Conservation (phyloP, 1,140 invertebrate species). For the Tetramorium parvispinum region DNA sequence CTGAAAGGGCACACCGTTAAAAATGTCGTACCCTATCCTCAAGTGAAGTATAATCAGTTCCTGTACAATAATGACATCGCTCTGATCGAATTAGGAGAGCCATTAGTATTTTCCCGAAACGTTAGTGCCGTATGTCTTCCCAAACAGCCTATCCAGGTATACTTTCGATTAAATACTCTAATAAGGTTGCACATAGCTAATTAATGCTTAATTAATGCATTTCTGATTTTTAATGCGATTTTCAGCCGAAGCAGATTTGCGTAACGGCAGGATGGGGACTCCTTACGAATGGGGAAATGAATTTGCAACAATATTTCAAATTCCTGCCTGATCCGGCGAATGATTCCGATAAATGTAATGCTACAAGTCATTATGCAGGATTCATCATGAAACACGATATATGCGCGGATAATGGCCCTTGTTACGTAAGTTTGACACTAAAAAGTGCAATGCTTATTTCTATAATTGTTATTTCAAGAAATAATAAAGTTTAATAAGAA, state of each 20-base stretch:
- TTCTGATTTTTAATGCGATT: neutral
- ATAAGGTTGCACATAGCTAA: neutral
- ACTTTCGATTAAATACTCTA: neutral
- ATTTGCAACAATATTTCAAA: slow-evolving; percentile 86
- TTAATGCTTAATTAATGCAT: neutral
- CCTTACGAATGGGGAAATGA: slow-evolving; percentile 85
- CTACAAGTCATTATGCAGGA: slow-evolving; percentile 87
- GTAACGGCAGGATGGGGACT: slow-evolving; percentile 88
- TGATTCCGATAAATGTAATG: slow-evolving; percentile 87
- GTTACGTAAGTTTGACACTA: slow-evolving; percentile 85
- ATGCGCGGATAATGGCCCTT: slow-evolving; percentile 87
- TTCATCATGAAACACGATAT: slow-evolving; percentile 86
- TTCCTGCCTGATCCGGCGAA: slow-evolving; percentile 87
- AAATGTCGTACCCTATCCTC: slow-evolving; percentile 87
- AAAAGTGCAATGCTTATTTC: slow-evolving; percentile 51
- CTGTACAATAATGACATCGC: slow-evolving; percentile 88
- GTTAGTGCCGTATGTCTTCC: slow-evolving; percentile 88
- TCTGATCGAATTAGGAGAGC: slow-evolving; percentile 86
- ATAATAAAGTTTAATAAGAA: neutral
- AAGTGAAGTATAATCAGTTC: slow-evolving; percentile 88
- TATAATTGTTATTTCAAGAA: slow-evolving; percentile 6
- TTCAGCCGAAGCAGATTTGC: slow-evolving; percentile 87
- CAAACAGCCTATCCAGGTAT: slow-evolving; percentile 82
- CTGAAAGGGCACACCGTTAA: slow-evolving; percentile 79
- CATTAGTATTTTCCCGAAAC: slow-evolving; percentile 86